Evolutionary conservation across 2,888 invertebrate genomes (phyloP), one percentile per base, ranked within the genome.

Genomic region (Bombylius discolor): DNA sequence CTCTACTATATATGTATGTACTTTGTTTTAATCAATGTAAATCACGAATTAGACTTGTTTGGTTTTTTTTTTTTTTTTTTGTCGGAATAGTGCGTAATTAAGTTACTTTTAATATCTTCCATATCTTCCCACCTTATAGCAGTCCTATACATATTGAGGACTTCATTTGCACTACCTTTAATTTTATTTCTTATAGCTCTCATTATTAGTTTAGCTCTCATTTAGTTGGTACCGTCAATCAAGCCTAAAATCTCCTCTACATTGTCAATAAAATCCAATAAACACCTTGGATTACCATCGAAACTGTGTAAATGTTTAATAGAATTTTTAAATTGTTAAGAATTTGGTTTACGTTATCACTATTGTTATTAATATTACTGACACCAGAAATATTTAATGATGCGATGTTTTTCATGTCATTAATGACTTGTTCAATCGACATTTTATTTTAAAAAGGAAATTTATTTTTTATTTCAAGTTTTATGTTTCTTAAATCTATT

Each of bases 161-260:
- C 56, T 50, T 62, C 61, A 39, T 63, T 62, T 8, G 61, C 62
- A 36, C 56, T 47, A 1, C 62, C 59, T 23, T 50, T 54, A 45
- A 62, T 60, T 56, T 61, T 62, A 52, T 63, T 62, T 33, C 62
- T 54, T 51, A 60, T 58, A 9, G 60, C 51, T n/a, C n/a, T n/a
- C n/a, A n/a, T n/a, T n/a, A n/a, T n/a, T n/a, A n/a, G n/a, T n/a
- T n/a, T n/a, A n/a, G 0, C 60, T 52, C n/a, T 61, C 23, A 33
- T 61, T 50, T 34, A 61, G 52, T 23, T 46, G 6, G 50, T 47
- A 36, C 55, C 51, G 31, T 56, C 55, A n/a, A 60, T 44, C 36
- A 55, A 56, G 34, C 50, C 51, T 45, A 59, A 51, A 8, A 62
- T 58, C 50, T 60, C 61, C 47, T 62, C 56, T 42, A 60, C 58